Percentiles rank a stretch among this genome's conserved stretches.
phyloP scores from a whole-genome alignment of 2,113 vertebrate species.

The Anhinga anhinga region DNA sequence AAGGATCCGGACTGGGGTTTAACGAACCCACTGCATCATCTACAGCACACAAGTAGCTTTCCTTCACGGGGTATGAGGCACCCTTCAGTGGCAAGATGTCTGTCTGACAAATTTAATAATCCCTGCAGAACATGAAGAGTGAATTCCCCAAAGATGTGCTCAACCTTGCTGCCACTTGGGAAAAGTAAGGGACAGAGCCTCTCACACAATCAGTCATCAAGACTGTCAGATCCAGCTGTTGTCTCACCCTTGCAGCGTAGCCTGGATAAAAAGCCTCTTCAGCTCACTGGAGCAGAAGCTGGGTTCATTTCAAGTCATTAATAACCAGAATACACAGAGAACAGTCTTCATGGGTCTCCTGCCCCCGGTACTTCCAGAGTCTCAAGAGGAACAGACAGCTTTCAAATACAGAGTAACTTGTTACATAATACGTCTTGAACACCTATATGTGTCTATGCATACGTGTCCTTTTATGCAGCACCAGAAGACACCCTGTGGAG shows the following conservation, averaged over 20 bases:
- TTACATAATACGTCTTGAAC: not conserved
- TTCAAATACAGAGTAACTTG: not conserved
- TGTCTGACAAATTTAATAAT: constrained; percentile 10
- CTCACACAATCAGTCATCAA: not conserved
- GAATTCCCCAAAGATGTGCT: not conserved
- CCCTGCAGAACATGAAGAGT: not conserved
- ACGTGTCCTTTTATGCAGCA: rapidly evolving
- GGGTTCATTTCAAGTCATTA: not conserved
- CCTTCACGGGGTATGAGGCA: not conserved
- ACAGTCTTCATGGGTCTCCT: not conserved
- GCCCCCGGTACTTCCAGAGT: not conserved
- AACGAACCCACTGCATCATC: not conserved
- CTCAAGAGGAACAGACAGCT: not conserved
- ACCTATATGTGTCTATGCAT: not conserved
- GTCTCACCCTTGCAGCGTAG: not conserved
- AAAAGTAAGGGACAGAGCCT: not conserved
- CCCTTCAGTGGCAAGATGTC: not conserved
- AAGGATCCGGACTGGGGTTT: not conserved
- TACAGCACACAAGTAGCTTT: not conserved
- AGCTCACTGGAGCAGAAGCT: not conserved
- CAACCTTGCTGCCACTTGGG: not conserved
- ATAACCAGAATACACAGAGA: not conserved
- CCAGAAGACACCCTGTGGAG: not conserved
- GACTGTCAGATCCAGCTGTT: not conserved
- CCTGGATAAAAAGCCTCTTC: not conserved